Percentiles rank a stretch among this genome's conserved stretches.
These are phyloP conservation scores for Leucophenga montana DNA, from an alignment of 2,888 invertebrate genomes.

Conservation along the genomic window DNA sequence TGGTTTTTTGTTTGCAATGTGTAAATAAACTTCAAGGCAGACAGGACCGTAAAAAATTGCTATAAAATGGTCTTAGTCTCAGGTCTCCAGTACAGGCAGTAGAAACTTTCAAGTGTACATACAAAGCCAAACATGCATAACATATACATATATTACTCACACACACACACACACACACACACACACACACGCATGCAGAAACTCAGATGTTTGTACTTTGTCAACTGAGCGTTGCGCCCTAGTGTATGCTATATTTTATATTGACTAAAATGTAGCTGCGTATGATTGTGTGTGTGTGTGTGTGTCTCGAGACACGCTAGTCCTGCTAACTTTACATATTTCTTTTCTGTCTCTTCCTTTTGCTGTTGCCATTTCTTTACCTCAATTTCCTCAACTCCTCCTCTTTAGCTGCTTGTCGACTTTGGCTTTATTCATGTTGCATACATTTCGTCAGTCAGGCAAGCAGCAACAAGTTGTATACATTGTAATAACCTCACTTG, in stretches of 20 bases:
- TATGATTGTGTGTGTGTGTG: no score
- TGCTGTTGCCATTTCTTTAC: not conserved
- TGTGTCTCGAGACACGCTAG: no score
- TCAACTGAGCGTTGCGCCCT: no score
- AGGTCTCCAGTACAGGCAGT: no score
- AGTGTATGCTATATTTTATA: no score
- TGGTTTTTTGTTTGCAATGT: not conserved
- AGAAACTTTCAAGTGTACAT: conserved; percentile 9
- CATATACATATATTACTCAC: no score
- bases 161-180: not conserved
- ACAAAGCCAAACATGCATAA: no score
- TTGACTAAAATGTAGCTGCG: no score
- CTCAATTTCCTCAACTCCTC: not conserved
- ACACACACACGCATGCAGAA: not conserved
- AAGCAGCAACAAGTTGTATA: conserved; percentile 25
- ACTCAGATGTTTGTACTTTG: no score
- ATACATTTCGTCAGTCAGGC: conserved; percentile 7
- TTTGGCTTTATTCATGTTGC: conserved; percentile 10
- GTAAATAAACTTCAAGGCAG: conserved; percentile 13
- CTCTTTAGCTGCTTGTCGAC: not conserved
- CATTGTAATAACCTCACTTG: not conserved
- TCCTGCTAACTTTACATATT: not conserved
- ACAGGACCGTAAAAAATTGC: conserved; percentile 9
- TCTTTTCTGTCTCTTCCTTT: not conserved
- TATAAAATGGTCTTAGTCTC: not conserved